Conservation (phyloP, 2,797 vertebrate species). For the Rhinatrema bivittatum region DNA sequence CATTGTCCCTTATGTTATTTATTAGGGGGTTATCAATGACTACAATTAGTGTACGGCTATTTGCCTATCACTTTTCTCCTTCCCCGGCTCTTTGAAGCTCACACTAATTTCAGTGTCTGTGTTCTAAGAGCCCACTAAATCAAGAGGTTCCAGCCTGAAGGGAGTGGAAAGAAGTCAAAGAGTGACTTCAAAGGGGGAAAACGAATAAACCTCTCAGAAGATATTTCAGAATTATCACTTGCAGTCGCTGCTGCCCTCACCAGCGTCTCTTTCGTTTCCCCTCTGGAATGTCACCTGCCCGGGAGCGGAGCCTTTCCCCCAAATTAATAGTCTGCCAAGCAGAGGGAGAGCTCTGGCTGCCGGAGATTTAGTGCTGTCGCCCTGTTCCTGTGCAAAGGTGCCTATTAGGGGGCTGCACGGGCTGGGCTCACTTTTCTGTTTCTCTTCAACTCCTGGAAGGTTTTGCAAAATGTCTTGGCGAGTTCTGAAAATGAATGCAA, state of each 20-base stretch:
- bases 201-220: slow-evolving; percentile 22
- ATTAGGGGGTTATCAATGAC: slow-evolving; percentile 46
- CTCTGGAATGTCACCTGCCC: slow-evolving; percentile 3
- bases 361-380: slow-evolving; percentile 26
- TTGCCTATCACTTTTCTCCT: slow-evolving; percentile 46
- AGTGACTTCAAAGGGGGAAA: slow-evolving; percentile 70
- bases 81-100: slow-evolving; percentile 48
- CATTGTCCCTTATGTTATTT: slow-evolving; percentile 21
- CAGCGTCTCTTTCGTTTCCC: background rate
- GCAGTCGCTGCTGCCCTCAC: slow-evolving; percentile 40
- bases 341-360: background rate
- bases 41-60: slow-evolving; percentile 55
- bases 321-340: background rate
- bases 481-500: too few species aligned
- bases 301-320: background rate
- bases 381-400: slow-evolving; percentile 20
- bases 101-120: slow-evolving; percentile 66
- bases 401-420: slow-evolving; percentile 25
- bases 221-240: slow-evolving; percentile 72
- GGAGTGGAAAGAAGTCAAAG: slow-evolving; percentile 40
- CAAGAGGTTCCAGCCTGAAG: slow-evolving; percentile 57
- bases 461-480: too few species aligned
- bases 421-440: too few species aligned
- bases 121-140: slow-evolving; percentile 70
- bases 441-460: too few species aligned